Base-by-base conservation (phyloP, 2,113 vertebrate species). In the Syngnathus floridae region DNA sequence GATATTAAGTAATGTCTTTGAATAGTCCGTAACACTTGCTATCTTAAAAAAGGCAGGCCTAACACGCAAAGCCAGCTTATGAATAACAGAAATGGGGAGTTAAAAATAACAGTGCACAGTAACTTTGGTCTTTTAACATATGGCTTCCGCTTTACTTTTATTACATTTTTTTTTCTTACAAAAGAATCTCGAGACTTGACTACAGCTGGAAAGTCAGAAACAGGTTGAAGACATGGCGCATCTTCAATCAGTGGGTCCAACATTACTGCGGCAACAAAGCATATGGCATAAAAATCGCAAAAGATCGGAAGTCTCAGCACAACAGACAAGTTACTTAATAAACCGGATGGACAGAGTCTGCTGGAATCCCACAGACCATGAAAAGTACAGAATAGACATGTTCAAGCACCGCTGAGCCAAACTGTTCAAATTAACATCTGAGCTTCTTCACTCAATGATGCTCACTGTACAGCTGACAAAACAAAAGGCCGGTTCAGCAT, bases 121-220 rank as follows among this genome's bases (percentile, higher is more conserved):
- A 65, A 72, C 78, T 87, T 85, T 82, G 78, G 72, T 84, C 59
- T 80, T 86, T 85, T 82, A 86, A 90, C 86, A 90, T 86, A 89
- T 89, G 87, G 86, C 87, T 90, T 90, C 66, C 79, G 76, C 76
- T 79, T 85, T 86, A 82, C 78, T 84, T 86, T 88, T 79, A 81
- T 87, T 86, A 88, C 81, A 84, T 86, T 51, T 16, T 2, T 55
- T 56, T 56, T 35, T 56, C 35, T 16, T 26, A 89, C 81, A 87
- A 89, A 90, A 89, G 67, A 43, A 73, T 81, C 67, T 64, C 54
- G 74, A 80, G 71, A 84, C 70, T 79, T 82, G 57, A 79, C 65
- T 76, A 82, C 74, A 74, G 73, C 72, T 72, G 71, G 76, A 82
- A 80, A 79, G 75, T 65, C 43, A 72, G 57, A 49, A 71, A 5